Evolutionary conservation across 1,140 invertebrate species (phyloP), one percentile per base, ranked within the genome.

Genomic region (Scaptomyza pallida): DNA sequence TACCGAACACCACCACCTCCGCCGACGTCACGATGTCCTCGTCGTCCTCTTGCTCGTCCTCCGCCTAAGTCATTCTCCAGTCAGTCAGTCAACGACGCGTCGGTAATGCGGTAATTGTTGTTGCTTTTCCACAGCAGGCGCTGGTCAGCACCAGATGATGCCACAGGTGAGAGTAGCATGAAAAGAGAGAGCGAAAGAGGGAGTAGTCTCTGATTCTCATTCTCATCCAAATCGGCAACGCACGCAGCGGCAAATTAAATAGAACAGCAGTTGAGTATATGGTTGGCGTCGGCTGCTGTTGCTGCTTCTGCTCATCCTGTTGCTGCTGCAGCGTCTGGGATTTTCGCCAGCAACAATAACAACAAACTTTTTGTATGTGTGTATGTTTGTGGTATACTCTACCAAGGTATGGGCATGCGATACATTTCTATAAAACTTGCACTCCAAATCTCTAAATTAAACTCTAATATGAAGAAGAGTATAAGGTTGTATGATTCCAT

Each of bases 241-340:
- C 82, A 86, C 78, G 81, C 82, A 88, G 82, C 82, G 72, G 71
- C 78, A 88, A 88, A 88, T 88, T 88, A 88, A 88, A 75, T 88
- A 89, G 82, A 88, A 78, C 82, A 88, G 67, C 82, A 75, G 77
- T 75, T 75, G 81, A 75, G 59, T 56, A 80, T 75, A 67, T 23
- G 72, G 57, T 60, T 77, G 47, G 81, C 59, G 57, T 69, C 54
- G 41, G 69, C 72, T 60, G 35, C 43, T 12, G 40, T 21, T 61
- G 35, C 62, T 70, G 63, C 21, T 48, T 41, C 52, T 30, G 23
- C 43, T 37, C 26, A 6, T 30, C 26, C 62, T 63, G 63, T 16
- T 51, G 43, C 41, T 60, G 47, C 37, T 50, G 57, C n/a, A 59
- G 23, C 50, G 45, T 69, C 55, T 10, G 55, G 72, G 67, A 82